Conservation (phyloP, 2,113 vertebrate genomes). For the Clarias gariepinus region DNA sequence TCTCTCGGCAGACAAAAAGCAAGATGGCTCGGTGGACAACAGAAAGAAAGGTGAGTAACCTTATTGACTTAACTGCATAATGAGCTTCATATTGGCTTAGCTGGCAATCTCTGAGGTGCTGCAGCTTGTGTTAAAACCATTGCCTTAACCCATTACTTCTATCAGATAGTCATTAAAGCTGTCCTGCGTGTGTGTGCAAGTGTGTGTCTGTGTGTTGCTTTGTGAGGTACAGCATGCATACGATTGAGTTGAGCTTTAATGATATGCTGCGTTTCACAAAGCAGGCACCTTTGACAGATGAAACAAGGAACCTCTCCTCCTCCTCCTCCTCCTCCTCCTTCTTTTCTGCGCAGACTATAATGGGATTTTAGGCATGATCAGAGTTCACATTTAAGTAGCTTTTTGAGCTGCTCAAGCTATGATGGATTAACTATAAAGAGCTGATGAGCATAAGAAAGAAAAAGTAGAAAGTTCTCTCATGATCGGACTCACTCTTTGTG, state of each 20-base stretch:
- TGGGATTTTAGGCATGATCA: background rate
- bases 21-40: constrained; percentile 93
- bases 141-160: constrained; percentile 49
- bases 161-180: constrained; percentile 52
- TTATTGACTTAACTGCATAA: constrained; percentile 44
- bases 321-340: background rate
- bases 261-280: background rate
- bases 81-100: constrained; percentile 42
- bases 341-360: background rate
- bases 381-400: background rate
- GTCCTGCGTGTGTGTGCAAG: constrained; percentile 5
- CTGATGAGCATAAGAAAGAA: background rate
- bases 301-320: background rate
- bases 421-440: background rate
- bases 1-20: constrained; percentile 87
- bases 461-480: too few relatives aligned
- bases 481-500: too few relatives aligned
- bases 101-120: constrained; percentile 38
- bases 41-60: constrained; percentile 91
- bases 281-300: background rate
- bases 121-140: constrained; percentile 37
- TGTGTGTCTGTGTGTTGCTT: background rate
- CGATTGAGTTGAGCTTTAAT: background rate
- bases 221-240: background rate
- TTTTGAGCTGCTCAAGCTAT: background rate